A percentile compares a stretch with the other conserved stretches of the same genome.
These are phyloP conservation scores for Frankliniella intonsa DNA, from an alignment of 2,888 invertebrate genomes.

Conservation along the genomic window DNA sequence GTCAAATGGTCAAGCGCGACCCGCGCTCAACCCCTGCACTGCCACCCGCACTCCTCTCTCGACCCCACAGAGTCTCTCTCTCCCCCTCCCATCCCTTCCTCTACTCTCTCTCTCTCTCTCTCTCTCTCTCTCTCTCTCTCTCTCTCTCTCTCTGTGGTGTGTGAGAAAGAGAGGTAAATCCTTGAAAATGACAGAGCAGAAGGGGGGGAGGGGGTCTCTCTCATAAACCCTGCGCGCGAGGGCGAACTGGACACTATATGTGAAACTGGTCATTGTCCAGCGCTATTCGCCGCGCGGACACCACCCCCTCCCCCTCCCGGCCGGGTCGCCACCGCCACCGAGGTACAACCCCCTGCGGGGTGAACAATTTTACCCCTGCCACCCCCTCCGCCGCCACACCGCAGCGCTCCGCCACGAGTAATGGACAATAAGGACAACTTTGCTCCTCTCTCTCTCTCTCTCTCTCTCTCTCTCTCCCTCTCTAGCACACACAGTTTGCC, in stretches of 20 bases:
- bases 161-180: not conserved
- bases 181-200: constrained; percentile 21
- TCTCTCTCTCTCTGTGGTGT: not conserved
- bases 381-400: not conserved
- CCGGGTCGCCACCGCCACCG: not conserved
- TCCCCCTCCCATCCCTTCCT: not conserved
- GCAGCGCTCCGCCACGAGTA: constrained; percentile 4
- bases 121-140: not conserved
- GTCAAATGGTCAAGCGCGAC: not conserved
- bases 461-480: not conserved
- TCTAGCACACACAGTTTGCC: not conserved
- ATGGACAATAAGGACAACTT: constrained; percentile 20
- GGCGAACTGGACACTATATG: not conserved
- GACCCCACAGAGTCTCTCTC: not conserved
- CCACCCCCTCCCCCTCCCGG: not conserved
- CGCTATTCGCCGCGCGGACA: constrained; percentile 3
- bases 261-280: constrained; percentile 1
- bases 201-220: constrained; percentile 13
- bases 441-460: not conserved
- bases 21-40: not conserved
- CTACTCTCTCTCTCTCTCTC: not conserved
- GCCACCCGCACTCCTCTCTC: no score
- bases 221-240: not conserved
- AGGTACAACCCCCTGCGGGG: not conserved
- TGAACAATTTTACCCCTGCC: not conserved